phyloP scores from a whole-genome alignment of 2,797 vertebrate species.

The Rhinichthys osculus region DNA sequence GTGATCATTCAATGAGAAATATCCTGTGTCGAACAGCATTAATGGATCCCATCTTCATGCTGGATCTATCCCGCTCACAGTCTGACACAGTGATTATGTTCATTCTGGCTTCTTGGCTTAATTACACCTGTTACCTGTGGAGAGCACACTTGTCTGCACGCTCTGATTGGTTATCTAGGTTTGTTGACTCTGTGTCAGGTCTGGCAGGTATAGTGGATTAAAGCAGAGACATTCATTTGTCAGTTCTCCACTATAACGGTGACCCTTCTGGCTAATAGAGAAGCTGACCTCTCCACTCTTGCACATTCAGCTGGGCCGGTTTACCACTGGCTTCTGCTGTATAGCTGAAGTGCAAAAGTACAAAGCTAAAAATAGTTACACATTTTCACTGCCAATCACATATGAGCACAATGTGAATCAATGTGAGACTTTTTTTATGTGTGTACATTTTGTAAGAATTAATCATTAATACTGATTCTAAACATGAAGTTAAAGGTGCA shows the following conservation, averaged over 20 bases:
- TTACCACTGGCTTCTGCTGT: neutral
- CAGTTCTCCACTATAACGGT: slow-evolving; percentile 60
- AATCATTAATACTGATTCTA: slow-evolving; percentile 9
- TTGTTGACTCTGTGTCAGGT: slow-evolving; percentile 73
- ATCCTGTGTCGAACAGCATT: slow-evolving; percentile 55
- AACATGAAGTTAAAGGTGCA: neutral
- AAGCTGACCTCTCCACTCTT: slow-evolving; percentile 73
- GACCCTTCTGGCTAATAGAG: slow-evolving; percentile 75
- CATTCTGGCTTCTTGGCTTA: slow-evolving; percentile 66
- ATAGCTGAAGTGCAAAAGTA: neutral
- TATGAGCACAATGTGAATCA: neutral
- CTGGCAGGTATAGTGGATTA: slow-evolving; percentile 75
- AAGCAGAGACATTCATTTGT: slow-evolving; percentile 74
- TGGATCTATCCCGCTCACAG: slow-evolving; percentile 60
- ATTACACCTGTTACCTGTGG: slow-evolving; percentile 71
- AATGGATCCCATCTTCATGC: slow-evolving; percentile 55
- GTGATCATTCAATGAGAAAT: slow-evolving; percentile 31
- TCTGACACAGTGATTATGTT: slow-evolving; percentile 60
- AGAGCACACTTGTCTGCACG: slow-evolving; percentile 60
- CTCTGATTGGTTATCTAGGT: slow-evolving; percentile 66
- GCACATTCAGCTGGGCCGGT: slow-evolving; percentile 18
- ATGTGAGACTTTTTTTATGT: neutral
- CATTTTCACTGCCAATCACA: neutral
- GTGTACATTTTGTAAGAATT: too few species aligned
- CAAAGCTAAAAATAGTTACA: neutral